Evolutionary conservation across 2,113 vertebrate genomes (phyloP).

Genomic region (Chaetorhynchus papuensis): DNA sequence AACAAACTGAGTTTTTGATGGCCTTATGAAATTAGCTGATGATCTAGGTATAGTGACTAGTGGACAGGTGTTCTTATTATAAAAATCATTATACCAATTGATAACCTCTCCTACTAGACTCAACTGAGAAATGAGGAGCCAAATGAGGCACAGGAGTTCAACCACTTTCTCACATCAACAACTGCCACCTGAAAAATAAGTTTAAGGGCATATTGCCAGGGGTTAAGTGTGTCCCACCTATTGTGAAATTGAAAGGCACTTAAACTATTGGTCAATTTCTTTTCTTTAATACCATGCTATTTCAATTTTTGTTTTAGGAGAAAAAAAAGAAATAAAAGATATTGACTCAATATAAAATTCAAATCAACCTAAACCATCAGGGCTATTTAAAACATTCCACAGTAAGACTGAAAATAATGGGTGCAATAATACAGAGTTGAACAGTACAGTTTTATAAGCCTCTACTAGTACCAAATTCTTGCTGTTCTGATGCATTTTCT

Average conservation of each 20-base stretch:
- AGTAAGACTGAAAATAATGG: not conserved
- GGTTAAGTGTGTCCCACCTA: not conserved
- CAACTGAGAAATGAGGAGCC: not conserved
- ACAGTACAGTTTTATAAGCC: not conserved
- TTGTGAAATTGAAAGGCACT: not conserved
- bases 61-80: not conserved
- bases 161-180: not conserved
- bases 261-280: not conserved
- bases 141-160: not conserved
- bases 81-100: not conserved
- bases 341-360: not conserved
- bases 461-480: not conserved
- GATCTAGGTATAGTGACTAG: not conserved
- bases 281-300: not conserved
- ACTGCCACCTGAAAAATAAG: not conserved
- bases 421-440: not conserved
- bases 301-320: not conserved
- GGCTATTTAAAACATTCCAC: not conserved
- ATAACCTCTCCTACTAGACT: not conserved
- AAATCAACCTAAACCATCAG: not conserved
- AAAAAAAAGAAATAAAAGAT: not conserved
- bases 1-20: conserved; percentile 10
- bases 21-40: conserved; percentile 30
- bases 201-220: not conserved
- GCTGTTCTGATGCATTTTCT: not conserved